Base-by-base conservation (phyloP, 2,797 vertebrate species). In the Melanogrammus aeglefinus region DNA sequence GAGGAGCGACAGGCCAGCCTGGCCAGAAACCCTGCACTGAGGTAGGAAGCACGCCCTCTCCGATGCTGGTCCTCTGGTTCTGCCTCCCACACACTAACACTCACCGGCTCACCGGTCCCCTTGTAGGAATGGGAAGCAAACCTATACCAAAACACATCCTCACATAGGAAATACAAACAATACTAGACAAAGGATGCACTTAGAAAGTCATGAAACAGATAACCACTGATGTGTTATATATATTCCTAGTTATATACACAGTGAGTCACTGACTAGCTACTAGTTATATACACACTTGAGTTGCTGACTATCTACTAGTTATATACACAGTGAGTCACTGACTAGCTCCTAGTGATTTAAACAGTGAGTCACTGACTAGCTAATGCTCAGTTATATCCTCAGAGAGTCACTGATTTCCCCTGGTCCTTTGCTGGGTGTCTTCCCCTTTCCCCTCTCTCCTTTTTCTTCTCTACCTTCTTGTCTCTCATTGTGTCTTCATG, bases 1-100 rank as follows among this genome's bases (percentile, higher is more conserved):
- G 97, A 99, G 90, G 98, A 99, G 76, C 94, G 96, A 66, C 97
- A 99, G 90, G 96, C 97, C 70, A 97, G 96, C 88, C 94, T 99
- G 77, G 94, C 94, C 84, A 95, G 96, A 88, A 99, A 99, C 90
- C 96, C 97, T 1, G 90, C 94, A 14, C 96, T 99, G 91, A 98
- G 97, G 98, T 98, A 92, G 6, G 41, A 51, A 41, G 51, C 51
- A n/a, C n/a, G 57, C 9, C 1, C 2, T 6, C 6, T 6, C 57
- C 5, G 8, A 4, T 24, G 18, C 57, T 63, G 57, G 1, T 18
- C n/a, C 39, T 74, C 36, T 74, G 27, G 18, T n/a, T 57, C 74
- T 75, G 57, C 57, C 63, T 69, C 63, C n/a, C 74, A 63, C 57
- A n/a, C 70, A 72, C 70, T 31, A 29, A 35, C 70, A 72, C 70